Percentiles rank a stretch among this genome's conserved stretches.
These are phyloP conservation scores for Campylomormyrus numenius DNA, from an alignment of 2,113 vertebrate species.

Conservation along the genomic window DNA sequence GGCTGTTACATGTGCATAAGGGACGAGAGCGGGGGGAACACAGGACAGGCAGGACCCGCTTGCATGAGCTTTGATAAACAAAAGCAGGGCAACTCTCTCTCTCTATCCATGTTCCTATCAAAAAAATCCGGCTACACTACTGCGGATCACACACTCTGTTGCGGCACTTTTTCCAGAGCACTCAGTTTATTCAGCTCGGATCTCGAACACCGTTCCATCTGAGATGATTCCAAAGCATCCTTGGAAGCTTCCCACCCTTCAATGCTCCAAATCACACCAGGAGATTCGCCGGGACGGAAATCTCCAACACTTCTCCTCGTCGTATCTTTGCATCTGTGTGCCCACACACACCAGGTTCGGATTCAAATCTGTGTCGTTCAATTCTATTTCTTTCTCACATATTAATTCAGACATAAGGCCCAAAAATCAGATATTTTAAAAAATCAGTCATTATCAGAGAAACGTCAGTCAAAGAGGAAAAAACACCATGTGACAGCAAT, in stretches of 20 bases:
- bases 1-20: not conserved
- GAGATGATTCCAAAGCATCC: not conserved
- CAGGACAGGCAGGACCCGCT: not conserved
- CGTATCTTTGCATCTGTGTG: not conserved
- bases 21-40: not conserved
- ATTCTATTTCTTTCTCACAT: not conserved
- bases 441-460: not conserved
- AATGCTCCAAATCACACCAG: not conserved
- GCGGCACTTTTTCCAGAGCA: not conserved
- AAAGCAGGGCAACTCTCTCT: not conserved
- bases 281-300: not conserved
- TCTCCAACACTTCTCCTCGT: not conserved
- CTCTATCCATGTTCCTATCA: not conserved
- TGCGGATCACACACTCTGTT: not conserved
- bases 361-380: not conserved
- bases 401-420: not conserved
- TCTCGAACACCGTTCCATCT: not conserved
- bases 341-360: not conserved
- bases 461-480: not conserved
- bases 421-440: not conserved
- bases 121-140: not conserved
- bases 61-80: not conserved
- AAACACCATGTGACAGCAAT: not conserved
- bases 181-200: not conserved
- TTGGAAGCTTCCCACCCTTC: not conserved